Percentiles rank a stretch among this genome's conserved stretches.
Conservation (phyloP, 1,140 invertebrate genomes). For the Drosophila punjabiensis region DNA sequence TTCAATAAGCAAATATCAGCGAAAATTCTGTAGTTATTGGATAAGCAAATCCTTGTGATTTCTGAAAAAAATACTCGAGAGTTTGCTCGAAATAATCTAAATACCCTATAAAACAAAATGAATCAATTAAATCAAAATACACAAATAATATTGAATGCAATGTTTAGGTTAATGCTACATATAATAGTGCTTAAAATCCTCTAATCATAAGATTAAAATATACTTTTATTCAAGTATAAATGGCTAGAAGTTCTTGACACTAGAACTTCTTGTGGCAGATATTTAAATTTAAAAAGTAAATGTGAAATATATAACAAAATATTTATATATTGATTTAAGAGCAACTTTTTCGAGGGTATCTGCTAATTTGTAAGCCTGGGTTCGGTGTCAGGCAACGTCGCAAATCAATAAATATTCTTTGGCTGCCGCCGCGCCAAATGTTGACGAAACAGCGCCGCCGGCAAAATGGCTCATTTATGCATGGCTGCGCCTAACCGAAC, state of each 20-base stretch:
- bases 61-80: not conserved
- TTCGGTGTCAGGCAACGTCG: conserved; percentile 62
- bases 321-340: not conserved
- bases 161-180: not conserved
- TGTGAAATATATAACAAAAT: not conserved
- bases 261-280: too few relatives aligned
- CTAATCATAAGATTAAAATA: not conserved
- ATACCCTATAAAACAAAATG: not conserved
- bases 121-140: too few relatives aligned
- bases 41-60: conserved; percentile 4
- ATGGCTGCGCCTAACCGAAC: conserved; percentile 69
- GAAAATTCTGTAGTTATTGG: not conserved
- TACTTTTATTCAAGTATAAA: not conserved
- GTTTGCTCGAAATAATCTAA: not conserved
- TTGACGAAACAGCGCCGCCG: conserved; percentile 73
- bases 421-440: conserved; percentile 58
- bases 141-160: not conserved
- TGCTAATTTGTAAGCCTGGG: conserved; percentile 75
- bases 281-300: too few relatives aligned
- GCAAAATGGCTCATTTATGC: conserved; percentile 81
- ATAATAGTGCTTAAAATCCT: not conserved
- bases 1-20: conserved; percentile 80
- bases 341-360: not conserved
- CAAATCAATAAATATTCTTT: conserved; percentile 81
- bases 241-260: not conserved